phyloP scores from a whole-genome alignment of 2,888 invertebrate genomes.

The Aproaerema taeniolella region DNA sequence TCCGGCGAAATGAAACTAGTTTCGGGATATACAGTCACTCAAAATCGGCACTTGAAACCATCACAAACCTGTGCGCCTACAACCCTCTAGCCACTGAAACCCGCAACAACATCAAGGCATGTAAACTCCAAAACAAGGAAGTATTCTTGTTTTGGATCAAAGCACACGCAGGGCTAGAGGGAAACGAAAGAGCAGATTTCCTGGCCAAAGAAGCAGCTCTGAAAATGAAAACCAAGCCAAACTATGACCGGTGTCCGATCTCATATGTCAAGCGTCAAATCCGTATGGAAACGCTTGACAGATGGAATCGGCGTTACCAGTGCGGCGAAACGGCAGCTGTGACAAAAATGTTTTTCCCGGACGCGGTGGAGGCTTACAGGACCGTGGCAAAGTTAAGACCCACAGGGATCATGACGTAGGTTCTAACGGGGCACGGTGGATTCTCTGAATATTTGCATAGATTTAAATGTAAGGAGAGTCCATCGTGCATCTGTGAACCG shows the following conservation, averaged over 20 bases:
- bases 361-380: not conserved
- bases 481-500: conserved; percentile 5
- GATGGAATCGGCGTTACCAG: not conserved
- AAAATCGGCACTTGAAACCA: not conserved
- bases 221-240: not conserved
- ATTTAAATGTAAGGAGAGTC: conserved; percentile 9
- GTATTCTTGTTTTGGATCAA: conserved; percentile 11
- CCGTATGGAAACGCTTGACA: not conserved
- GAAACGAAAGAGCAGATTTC: conserved; percentile 13
- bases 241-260: not conserved
- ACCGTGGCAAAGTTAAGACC: not conserved
- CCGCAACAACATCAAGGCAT: not conserved
- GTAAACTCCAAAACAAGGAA: not conserved
- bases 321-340: not conserved
- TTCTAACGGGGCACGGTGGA: conserved; percentile 8
- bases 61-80: not conserved
- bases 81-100: conserved; percentile 5
- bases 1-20: not conserved
- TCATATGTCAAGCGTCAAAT: conserved; percentile 1
- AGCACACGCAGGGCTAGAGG: conserved; percentile 12
- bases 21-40: conserved; percentile 8
- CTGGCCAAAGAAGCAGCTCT: conserved; percentile 10
- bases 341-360: not conserved
- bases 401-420: not conserved
- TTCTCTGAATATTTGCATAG: conserved; percentile 9